Percentiles rank a stretch among this genome's conserved stretches.
phyloP scores from a whole-genome alignment of 1,140 invertebrate species.

The Cylas formicarius region DNA sequence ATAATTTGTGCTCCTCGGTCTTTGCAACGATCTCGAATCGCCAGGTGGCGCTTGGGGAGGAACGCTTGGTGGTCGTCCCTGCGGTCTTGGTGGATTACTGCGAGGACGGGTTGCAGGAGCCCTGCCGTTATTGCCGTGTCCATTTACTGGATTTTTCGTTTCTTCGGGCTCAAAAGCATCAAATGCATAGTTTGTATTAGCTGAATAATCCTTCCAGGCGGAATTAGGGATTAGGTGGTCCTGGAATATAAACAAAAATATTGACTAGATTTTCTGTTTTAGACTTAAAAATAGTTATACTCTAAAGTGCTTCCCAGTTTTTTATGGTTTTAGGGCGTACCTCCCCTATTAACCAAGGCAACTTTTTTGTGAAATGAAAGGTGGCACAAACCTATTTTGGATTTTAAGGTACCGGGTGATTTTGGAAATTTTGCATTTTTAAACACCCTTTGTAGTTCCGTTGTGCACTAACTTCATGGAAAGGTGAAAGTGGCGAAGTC shows the following conservation, averaged over 20 bases:
- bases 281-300: too few species aligned
- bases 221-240: conserved; percentile 73
- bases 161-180: conserved; percentile 74
- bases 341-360: too few species aligned
- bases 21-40: conserved; percentile 54
- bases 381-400: too few species aligned
- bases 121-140: conserved; percentile 30
- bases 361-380: too few species aligned
- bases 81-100: conserved; percentile 30
- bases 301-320: too few species aligned
- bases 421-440: too few species aligned
- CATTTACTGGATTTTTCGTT: conserved; percentile 46
- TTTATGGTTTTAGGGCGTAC: too few species aligned
- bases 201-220: conserved; percentile 81
- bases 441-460: too few species aligned
- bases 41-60: conserved; percentile 45
- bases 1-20: conserved; percentile 41
- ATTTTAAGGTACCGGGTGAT: too few species aligned
- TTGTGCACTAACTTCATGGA: too few species aligned
- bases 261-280: background rate
- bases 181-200: conserved; percentile 82
- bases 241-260: conserved; percentile 45
- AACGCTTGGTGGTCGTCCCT: conserved; percentile 34
- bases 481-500: too few species aligned
- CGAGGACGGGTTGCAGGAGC: conserved; percentile 31